phyloP scores from a whole-genome alignment of 2,113 vertebrate genomes.

The Nothobranchius kuhntae region DNA sequence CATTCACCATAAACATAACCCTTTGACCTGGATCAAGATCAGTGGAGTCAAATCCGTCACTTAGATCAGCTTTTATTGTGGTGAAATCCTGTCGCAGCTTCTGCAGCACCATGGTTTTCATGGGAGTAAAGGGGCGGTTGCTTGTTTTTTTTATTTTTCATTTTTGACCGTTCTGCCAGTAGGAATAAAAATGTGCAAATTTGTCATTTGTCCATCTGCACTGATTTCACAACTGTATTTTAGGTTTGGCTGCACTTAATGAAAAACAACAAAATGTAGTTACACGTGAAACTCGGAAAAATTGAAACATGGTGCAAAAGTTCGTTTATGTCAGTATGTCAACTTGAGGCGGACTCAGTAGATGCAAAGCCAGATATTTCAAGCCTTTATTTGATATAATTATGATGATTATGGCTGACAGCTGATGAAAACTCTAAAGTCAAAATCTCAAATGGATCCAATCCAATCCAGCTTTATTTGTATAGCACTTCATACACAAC shows the following conservation, averaged over 20 bases:
- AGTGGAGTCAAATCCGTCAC: constrained; percentile 45
- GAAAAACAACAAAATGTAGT: neutral
- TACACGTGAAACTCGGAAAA: too few relatives aligned
- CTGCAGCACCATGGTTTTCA: constrained; percentile 31
- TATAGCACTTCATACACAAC: too few relatives aligned
- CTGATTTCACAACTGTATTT: constrained; percentile 5
- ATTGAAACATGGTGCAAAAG: too few relatives aligned
- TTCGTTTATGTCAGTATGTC: too few relatives aligned
- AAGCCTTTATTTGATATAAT: too few relatives aligned
- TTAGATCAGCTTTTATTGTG: constrained; percentile 44
- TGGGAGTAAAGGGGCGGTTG: constrained; percentile 26
- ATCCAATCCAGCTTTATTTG: too few relatives aligned
- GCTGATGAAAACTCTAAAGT: too few relatives aligned
- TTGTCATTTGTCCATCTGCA: constrained; percentile 15
- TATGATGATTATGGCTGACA: too few relatives aligned
- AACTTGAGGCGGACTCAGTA: too few relatives aligned
- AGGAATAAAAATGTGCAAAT: constrained; percentile 26
- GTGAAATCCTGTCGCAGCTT: constrained; percentile 51
- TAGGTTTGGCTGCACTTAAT: neutral
- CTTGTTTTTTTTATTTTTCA: neutral
- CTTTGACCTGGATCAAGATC: constrained; percentile 64
- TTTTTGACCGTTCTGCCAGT: constrained; percentile 46
- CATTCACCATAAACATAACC: constrained; percentile 55
- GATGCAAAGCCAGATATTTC: too few relatives aligned
- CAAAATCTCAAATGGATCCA: too few relatives aligned